Base-by-base conservation (phyloP, 2,113 vertebrate genomes). In the Typhlomys cinereus region DNA sequence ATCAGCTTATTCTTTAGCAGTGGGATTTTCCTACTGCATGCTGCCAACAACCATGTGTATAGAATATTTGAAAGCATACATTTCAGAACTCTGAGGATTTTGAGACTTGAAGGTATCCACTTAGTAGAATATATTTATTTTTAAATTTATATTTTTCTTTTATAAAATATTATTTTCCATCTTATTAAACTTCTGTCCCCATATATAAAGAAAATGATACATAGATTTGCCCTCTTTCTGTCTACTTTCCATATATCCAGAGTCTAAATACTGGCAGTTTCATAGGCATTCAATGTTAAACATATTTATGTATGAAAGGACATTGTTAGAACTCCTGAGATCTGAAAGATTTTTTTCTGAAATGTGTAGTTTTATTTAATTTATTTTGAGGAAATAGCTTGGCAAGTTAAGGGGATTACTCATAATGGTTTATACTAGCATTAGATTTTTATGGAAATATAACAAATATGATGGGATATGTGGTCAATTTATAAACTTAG, bases 371-470 rank as follows among this genome's bases (percentile, higher is more conserved):
- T 94, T 76, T 94, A 4, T 73, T 20, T 70, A 89, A 83, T 6
- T 13, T n/a, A 7, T 76, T 91, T 79, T 90, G 23, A 62, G 48
- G 18, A 23, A 82, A 17, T 80, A 81, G 10, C 4, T 89, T 92
- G 57, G 20, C 7, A 78, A 71, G 41, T 69, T 81, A 39, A 87
- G 10, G 62, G 11, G 87, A 91, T 44, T 12, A 85, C 69, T 92
- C n/a, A 89, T 88, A 39, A 66, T 82, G 7, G 70, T 62, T 91
- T 84, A 73, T 7, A 29, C 3, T 59, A 89, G 87, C 64, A 39
- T 91, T 39, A 86, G 89, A 89, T 15, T 62, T n/a, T 86, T 70
- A 66, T 80, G 46, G 10, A 93, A 87, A 50, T 76, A 89, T 76
- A 92, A 66, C 5, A 20, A 21, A 41, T 78, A 39, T 81, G 59